These are phyloP conservation scores for Himalopsyche anomala DNA, from an alignment of 2,888 invertebrate species.

Conservation along the genomic window DNA sequence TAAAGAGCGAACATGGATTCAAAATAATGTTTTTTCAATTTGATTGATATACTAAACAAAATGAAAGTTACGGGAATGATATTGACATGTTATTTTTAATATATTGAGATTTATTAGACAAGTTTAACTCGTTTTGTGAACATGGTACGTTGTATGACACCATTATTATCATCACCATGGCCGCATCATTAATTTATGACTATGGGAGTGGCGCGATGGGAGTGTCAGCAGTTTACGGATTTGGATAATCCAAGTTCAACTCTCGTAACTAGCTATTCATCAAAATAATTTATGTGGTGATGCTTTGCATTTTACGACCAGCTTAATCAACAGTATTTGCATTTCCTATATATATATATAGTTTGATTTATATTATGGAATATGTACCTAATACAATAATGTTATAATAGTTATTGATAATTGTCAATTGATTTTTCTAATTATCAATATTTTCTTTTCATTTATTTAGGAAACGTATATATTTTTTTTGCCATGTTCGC, in stretches of 20 bases:
- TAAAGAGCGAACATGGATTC: too few relatives aligned
- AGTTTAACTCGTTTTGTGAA: background rate
- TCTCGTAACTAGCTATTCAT: constrained; percentile 18
- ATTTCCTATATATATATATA: too few relatives aligned
- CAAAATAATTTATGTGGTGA: background rate
- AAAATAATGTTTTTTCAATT: too few relatives aligned
- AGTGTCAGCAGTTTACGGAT: constrained; percentile 22
- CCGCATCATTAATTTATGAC: constrained; percentile 17
- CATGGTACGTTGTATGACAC: background rate
- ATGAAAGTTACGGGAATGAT: background rate
- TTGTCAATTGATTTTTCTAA: too few relatives aligned
- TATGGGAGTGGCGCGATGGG: constrained; percentile 17
- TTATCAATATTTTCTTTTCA: too few relatives aligned
- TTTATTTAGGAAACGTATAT: too few relatives aligned
- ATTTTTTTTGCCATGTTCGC: too few relatives aligned
- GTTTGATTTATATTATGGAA: too few relatives aligned
- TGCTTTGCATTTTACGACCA: background rate
- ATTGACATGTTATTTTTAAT: background rate
- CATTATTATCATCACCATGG: background rate
- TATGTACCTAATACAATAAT: too few relatives aligned
- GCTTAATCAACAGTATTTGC: background rate
- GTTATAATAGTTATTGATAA: too few relatives aligned
- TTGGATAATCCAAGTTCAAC: constrained; percentile 27
- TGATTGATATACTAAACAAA: background rate
- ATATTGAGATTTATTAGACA: background rate